A percentile compares a stretch with the other conserved stretches of the same genome.
These are phyloP conservation scores for Taenioides sp. DNA, from an alignment of 2,797 vertebrate species.

Conservation along the genomic window DNA sequence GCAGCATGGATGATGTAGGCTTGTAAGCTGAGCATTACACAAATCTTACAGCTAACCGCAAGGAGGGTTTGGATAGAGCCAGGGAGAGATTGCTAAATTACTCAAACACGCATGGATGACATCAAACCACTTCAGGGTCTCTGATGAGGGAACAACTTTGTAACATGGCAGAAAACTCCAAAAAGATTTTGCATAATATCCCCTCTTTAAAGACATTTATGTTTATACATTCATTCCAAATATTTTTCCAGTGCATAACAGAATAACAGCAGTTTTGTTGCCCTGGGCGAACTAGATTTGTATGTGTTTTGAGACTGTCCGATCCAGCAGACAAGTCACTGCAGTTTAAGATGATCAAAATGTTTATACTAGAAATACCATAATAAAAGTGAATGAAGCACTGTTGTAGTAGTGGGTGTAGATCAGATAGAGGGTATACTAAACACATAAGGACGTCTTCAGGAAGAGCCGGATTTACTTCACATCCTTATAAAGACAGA, in stretches of 20 bases:
- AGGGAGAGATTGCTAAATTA: too few relatives aligned
- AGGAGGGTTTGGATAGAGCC: too few relatives aligned
- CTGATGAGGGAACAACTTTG: too few relatives aligned
- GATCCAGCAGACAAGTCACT: not conserved
- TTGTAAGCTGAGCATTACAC: too few relatives aligned
- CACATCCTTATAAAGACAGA: constrained; percentile 74
- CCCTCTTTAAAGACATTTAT: too few relatives aligned
- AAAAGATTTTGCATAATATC: too few relatives aligned
- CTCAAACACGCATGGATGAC: too few relatives aligned
- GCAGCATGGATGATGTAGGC: too few relatives aligned
- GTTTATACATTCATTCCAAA: not conserved
- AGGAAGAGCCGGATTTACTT: constrained; percentile 61
- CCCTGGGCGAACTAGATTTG: too few relatives aligned
- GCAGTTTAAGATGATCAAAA: not conserved
- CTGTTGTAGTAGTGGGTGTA: not conserved
- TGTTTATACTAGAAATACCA: not conserved
- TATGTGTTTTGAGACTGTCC: not conserved
- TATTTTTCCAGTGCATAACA: not conserved
- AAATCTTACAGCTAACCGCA: too few relatives aligned
- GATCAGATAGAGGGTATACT: constrained; percentile 61
- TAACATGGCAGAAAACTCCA: too few relatives aligned
- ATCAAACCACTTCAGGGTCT: too few relatives aligned
- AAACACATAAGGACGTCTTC: constrained; percentile 40
- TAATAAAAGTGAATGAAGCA: not conserved
- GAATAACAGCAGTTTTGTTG: not conserved